phyloP scores from a whole-genome alignment of 2,888 invertebrate genomes.

The Melinopterus prodromus region DNA sequence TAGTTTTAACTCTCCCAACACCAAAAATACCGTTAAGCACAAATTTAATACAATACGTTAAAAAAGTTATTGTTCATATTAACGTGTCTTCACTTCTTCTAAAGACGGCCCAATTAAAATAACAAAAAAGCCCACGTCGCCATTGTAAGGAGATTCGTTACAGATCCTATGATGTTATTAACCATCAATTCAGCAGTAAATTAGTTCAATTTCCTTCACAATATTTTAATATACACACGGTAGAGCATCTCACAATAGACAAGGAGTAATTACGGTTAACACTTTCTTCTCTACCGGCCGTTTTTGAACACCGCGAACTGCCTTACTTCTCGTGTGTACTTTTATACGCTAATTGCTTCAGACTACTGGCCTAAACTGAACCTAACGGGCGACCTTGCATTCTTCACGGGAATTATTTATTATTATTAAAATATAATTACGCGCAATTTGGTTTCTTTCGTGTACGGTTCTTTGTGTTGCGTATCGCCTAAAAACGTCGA shows the following conservation, averaged over 20 bases:
- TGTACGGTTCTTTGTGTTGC: not conserved
- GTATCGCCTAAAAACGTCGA: not conserved
- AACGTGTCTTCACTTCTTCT: not conserved
- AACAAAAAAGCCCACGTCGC: not conserved
- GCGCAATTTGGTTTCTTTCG: not conserved
- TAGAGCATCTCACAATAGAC: not conserved
- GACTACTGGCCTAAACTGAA: not conserved
- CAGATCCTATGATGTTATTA: not conserved
- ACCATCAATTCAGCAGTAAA: not conserved
- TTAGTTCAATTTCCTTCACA: not conserved
- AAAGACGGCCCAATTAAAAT: not conserved
- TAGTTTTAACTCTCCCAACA: not conserved
- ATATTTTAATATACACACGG: constrained; percentile 4
- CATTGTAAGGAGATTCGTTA: not conserved
- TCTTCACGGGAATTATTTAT: constrained; percentile 4
- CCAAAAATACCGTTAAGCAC: not conserved
- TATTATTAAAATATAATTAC: constrained; percentile 4
- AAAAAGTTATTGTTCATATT: not conserved
- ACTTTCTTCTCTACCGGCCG: not conserved
- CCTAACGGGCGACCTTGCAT: not conserved
- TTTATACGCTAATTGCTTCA: not conserved
- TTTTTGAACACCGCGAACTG: not conserved
- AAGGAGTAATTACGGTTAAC: not conserved
- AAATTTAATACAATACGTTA: not conserved
- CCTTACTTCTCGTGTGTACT: not conserved